Base-by-base conservation (phyloP, 1,140 invertebrate genomes). In the Hirudo medicinalis region DNA sequence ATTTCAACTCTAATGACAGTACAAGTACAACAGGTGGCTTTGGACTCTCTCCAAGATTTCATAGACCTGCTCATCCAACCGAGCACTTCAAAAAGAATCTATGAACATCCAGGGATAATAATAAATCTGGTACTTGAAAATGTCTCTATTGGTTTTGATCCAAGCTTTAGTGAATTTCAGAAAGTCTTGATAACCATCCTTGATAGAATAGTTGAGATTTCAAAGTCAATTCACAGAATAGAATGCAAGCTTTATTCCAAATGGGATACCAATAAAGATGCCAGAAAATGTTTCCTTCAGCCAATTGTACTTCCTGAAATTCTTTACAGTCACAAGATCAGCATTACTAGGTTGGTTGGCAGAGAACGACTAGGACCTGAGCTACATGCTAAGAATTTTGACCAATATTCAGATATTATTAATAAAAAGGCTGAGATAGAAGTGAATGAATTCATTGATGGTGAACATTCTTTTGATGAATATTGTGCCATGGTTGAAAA, bases 1-100 rank as follows among this genome's bases (percentile, higher is more conserved):
- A 86, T 92, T 1, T 88, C 89, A 9, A 87, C 88, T 22, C 83
- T 94, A 25, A 94, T 94, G 91, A 90, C 90, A 8, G 87, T 87
- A 75, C 89, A 92, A 76, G 80, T 94, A 29, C 89, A 91, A 80
- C 85, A 85, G 36, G 79, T 93, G 40, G 89, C 88, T 74, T 80
- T 91, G n/a, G 86, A 88, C 75, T 92, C 91, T 17, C 85, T 93
- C 71, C 81, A 86, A 66, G 89, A 91, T 72, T 94, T 87, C 76
- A 87, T 88, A 6, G 82, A 90, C 71, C 90, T 89, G 75, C 84
- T 94, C 20, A 83, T 86, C 66, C 88, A 90, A 78, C 86, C 88
- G 76, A 85, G 76, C 76, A 63, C 67, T 43, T 82, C 79, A 6
- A 78, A 76, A 29, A 72, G 77, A 74, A 78, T 79, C 13, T 78